Percentiles rank a stretch among this genome's conserved stretches.
Evolutionary conservation across 1,140 invertebrate species (phyloP).

Genomic region (Drosophila murphyi): DNA sequence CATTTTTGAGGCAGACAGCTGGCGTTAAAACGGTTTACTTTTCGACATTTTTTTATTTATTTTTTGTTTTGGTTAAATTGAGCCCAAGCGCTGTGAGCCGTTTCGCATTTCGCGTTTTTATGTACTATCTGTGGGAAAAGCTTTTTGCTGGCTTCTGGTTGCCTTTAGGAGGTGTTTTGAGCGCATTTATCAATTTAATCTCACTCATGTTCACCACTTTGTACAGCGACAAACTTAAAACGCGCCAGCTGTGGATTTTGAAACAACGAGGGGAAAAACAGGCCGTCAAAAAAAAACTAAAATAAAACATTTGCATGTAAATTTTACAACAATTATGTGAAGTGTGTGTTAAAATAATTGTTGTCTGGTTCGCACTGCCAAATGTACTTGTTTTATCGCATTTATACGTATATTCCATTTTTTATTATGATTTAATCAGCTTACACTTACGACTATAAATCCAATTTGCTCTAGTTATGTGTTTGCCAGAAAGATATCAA

Average conservation of each 20-base stretch:
- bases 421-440: too few relatives aligned
- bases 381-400: too few relatives aligned
- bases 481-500: too few relatives aligned
- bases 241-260: background rate
- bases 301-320: too few relatives aligned
- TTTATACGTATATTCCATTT: too few relatives aligned
- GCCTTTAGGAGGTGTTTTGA: background rate
- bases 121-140: conserved; percentile 30
- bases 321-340: too few relatives aligned
- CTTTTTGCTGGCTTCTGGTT: background rate
- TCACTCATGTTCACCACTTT: conserved; percentile 23
- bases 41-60: conserved; percentile 44
- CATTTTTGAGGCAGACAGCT: conserved; percentile 10
- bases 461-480: too few relatives aligned
- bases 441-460: too few relatives aligned
- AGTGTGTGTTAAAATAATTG: too few relatives aligned
- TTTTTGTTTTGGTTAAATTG: background rate
- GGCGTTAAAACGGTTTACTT: conserved; percentile 49
- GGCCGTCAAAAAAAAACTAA: background rate
- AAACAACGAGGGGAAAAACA: background rate
- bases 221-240: conserved; percentile 2
- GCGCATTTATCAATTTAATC: conserved; percentile 31
- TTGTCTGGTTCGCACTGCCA: too few relatives aligned
- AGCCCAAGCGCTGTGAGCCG: conserved; percentile 39
- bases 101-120: conserved; percentile 52